These are phyloP conservation scores for Synanthedon formicaeformis DNA, from an alignment of 2,888 invertebrate species.

Conservation along the genomic window DNA sequence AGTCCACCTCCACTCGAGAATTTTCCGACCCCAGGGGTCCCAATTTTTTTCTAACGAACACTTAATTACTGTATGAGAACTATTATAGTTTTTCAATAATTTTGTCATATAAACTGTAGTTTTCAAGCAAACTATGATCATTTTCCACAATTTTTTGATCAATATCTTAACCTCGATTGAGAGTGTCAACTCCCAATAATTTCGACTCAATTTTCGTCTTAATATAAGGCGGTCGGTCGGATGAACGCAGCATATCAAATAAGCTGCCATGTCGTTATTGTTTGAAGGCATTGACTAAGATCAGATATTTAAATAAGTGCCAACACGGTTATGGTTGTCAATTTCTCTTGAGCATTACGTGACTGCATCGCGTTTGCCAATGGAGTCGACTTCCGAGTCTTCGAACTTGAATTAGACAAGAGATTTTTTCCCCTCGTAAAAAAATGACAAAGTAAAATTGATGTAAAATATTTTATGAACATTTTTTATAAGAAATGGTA, in stretches of 20 bases:
- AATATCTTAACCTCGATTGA: background rate
- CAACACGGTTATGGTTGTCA: constrained; percentile 50
- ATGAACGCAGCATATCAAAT: constrained; percentile 42
- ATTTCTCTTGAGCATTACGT: constrained; percentile 40
- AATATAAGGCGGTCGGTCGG: constrained; percentile 25
- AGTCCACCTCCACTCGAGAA: no score
- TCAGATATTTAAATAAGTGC: constrained; percentile 57
- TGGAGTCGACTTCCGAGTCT: background rate
- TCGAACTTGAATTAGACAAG: no score
- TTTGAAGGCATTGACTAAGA: constrained; percentile 46
- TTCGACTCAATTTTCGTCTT: constrained; percentile 26
- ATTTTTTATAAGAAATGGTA: no score
- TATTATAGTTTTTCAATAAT: no score
- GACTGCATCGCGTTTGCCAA: constrained; percentile 15
- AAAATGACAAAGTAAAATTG: no score
- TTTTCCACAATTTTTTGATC: background rate
- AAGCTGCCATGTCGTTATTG: constrained; percentile 36
- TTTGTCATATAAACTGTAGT: no score
- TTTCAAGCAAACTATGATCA: background rate
- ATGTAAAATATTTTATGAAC: no score
- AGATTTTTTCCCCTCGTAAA: no score
- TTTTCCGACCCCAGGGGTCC: no score
- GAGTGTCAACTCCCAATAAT: constrained; percentile 11
- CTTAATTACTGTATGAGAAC: no score
- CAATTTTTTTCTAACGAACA: no score